A percentile compares a stretch with the other conserved stretches of the same genome.
These are phyloP conservation scores for Acyrthosiphon pisum DNA, from an alignment of 1,140 invertebrate species.

Conservation along the genomic window DNA sequence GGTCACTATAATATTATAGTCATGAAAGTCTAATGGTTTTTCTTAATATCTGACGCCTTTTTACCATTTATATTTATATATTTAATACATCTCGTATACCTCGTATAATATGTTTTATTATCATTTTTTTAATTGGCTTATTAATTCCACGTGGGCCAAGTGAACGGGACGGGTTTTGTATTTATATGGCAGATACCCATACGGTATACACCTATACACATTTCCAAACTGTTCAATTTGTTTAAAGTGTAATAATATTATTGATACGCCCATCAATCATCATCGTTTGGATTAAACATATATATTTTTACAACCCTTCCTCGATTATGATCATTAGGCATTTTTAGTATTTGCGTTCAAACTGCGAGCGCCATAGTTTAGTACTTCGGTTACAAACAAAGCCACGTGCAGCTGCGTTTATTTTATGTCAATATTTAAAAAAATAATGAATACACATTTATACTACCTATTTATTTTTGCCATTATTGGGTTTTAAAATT, in stretches of 20 bases:
- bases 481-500: background rate
- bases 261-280: too few relatives aligned
- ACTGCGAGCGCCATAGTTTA: too few relatives aligned
- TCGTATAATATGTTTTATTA: background rate
- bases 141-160: background rate
- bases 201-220: background rate
- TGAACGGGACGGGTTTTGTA: background rate
- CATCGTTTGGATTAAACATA: background rate
- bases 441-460: background rate
- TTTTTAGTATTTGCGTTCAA: too few relatives aligned
- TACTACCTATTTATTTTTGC: background rate
- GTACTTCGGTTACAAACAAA: too few relatives aligned
- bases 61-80: background rate
- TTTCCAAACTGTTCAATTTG: background rate
- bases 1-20: background rate
- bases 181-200: background rate
- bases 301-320: background rate
- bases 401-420: background rate
- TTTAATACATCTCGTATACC: background rate
- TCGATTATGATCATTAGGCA: background rate
- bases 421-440: background rate
- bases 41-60: conserved; percentile 28
- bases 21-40: conserved; percentile 22
- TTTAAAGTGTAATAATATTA: background rate
- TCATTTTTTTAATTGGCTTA: background rate